Percentiles rank a stretch among this genome's conserved stretches.
Evolutionary conservation across 1,140 invertebrate species (phyloP).

Genomic region (Drosophila malerkotliana): DNA sequence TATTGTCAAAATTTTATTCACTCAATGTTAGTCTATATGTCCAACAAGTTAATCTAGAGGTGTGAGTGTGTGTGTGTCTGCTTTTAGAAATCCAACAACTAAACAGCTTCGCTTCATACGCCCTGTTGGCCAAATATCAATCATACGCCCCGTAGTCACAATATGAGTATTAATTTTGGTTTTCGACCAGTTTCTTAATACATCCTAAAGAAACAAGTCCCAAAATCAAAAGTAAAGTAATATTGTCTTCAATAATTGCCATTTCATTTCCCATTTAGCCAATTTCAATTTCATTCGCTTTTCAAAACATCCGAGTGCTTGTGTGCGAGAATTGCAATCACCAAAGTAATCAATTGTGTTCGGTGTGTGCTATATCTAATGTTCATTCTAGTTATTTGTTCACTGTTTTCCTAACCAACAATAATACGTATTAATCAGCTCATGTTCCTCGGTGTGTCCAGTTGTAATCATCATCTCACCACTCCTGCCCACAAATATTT

Average conservation of each 20-base stretch:
- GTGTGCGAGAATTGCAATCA: slow-evolving; percentile 51
- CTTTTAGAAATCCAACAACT: slow-evolving; percentile 6
- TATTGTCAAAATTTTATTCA: slow-evolving; percentile 44
- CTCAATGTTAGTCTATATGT: slow-evolving; percentile 56
- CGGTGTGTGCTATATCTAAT: slow-evolving; percentile 55
- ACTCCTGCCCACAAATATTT: slow-evolving; percentile 23
- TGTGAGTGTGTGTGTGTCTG: slow-evolving; percentile 9
- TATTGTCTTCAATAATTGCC: slow-evolving; percentile 46
- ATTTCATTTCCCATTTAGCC: slow-evolving; percentile 31
- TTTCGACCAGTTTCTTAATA: neutral
- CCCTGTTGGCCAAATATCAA: slow-evolving; percentile 21
- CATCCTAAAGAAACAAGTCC: slow-evolving; percentile 15
- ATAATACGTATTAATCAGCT: slow-evolving; percentile 47
- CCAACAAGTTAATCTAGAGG: slow-evolving; percentile 38
- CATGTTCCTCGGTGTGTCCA: slow-evolving; percentile 56
- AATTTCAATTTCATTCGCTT: slow-evolving; percentile 27
- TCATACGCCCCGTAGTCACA: slow-evolving; percentile 48
- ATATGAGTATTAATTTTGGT: neutral
- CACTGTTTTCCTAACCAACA: slow-evolving; percentile 59
- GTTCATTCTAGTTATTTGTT: slow-evolving; percentile 68
- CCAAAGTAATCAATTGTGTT: slow-evolving; percentile 76
- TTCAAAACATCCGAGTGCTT: slow-evolving; percentile 9
- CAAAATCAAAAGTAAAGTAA: neutral
- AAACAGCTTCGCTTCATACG: slow-evolving; percentile 15
- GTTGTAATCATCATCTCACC: slow-evolving; percentile 43